These are phyloP conservation scores for Hippasteria phrygiana DNA, from an alignment of 53 echinoderm and acorn worm species.

Conservation along the genomic window DNA sequence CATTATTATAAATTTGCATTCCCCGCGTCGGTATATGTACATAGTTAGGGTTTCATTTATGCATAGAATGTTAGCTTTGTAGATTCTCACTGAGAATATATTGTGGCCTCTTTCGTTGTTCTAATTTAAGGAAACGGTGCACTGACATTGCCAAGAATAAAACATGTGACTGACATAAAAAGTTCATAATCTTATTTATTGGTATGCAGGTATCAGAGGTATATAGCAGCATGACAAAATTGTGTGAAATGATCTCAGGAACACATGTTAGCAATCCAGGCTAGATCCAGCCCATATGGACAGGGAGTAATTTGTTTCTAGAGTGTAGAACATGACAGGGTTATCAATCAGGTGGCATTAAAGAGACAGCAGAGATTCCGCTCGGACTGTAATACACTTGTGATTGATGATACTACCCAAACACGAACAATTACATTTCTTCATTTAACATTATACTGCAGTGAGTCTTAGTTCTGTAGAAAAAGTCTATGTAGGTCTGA, in stretches of 20 bases:
- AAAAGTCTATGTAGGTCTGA: too few species aligned
- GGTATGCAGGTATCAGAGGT: not conserved
- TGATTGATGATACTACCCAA: not conserved
- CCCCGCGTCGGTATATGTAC: too few species aligned
- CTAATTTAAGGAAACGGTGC: slow-evolving; percentile 4
- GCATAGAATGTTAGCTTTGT: too few species aligned
- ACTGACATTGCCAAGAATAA: slow-evolving; percentile 15
- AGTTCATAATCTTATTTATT: not conserved
- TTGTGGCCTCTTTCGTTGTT: too few species aligned
- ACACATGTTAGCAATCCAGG: slow-evolving; percentile 39
- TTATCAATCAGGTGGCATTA: slow-evolving; percentile 45
- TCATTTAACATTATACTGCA: too few species aligned
- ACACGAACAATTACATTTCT: not conserved
- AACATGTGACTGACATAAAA: not conserved
- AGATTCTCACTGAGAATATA: too few species aligned
- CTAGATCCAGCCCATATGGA: slow-evolving; percentile 19
- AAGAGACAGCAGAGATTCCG: not conserved
- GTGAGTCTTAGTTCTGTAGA: too few species aligned
- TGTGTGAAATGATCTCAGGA: not conserved
- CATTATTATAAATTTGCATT: too few species aligned
- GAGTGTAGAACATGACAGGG: slow-evolving; percentile 40
- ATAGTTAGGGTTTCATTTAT: slow-evolving; percentile 11
- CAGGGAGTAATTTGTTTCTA: slow-evolving; percentile 36
- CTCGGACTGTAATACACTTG: not conserved
- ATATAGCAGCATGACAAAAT: not conserved